Base-by-base conservation (phyloP, 2,797 vertebrate species). In the Sphenodon punctatus region DNA sequence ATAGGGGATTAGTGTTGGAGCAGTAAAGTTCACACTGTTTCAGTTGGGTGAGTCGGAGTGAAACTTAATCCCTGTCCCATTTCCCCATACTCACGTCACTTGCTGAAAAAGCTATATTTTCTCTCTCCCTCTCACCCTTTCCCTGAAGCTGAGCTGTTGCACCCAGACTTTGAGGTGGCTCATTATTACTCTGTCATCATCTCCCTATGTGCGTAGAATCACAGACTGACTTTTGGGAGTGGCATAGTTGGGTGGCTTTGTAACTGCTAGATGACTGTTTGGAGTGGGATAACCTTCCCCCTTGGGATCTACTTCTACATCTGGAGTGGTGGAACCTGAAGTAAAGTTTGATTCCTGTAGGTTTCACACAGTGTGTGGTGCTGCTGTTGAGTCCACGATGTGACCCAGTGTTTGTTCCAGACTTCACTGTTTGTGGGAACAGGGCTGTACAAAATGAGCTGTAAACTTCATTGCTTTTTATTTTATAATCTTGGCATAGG, bases 391-490 rank as follows among this genome's bases (percentile, higher is more conserved):
- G 34, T 55, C 60, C 71, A 80, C 79, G 83, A 89, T 86, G 67
- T 79, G 70, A 65, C 67, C 23, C 61, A 27, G 77, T 78, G n/a
- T 88, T 88, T 89, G 48, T 90, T 87, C 34, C 64, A 71, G 85
- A 73, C 22, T 61, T 77, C 81, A 78, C 27, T 10, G 39, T 61
- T 77, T 51, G 12, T 78, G 41, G 68, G 76, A 89, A 89, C 23
- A 87, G 75, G 20, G 82, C 49, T 46, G 13, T 81, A 56, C 36
- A 83, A 80, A 88, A 60, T 61, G 38, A 73, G 53, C 27, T 56
- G 55, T 82, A 80, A 90, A 77, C 67, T 82, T 70, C 78, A 88
- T 87, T 92, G 88, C 71, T 39, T 51, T 85, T 81, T 73, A 70
- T 80, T 92, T 85, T 79, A 81, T 42, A 88, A 72, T 73, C 70